phyloP scores from a whole-genome alignment of 2,797 vertebrate species.

The Channa striata region DNA sequence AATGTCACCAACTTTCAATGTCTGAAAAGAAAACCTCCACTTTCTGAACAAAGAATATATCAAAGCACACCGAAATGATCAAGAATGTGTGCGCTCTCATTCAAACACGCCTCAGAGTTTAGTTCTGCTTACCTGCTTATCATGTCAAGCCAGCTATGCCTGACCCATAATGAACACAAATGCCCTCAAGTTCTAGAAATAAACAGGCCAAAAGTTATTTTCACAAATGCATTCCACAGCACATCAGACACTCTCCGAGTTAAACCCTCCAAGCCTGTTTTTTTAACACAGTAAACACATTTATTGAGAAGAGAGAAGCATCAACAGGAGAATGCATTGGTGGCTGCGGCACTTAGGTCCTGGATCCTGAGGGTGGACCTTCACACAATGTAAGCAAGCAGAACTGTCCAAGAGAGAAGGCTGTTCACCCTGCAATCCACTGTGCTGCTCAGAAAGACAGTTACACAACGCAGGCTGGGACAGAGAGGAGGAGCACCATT shows the following conservation, averaged over 20 bases:
- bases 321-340: constrained; percentile 67
- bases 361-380: constrained; percentile 72
- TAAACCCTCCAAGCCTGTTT: constrained; percentile 51
- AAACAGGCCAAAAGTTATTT: constrained; percentile 41
- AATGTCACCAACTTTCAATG: neutral
- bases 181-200: constrained; percentile 21
- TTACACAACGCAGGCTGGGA: constrained; percentile 58
- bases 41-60: neutral
- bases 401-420: constrained; percentile 46
- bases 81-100: neutral
- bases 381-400: constrained; percentile 66
- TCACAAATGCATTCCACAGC: constrained; percentile 32
- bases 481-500: constrained; percentile 73
- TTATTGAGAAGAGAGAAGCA: constrained; percentile 78
- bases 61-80: neutral
- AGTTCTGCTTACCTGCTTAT: constrained; percentile 45
- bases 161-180: constrained; percentile 27
- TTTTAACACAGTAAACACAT: constrained; percentile 77
- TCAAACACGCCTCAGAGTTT: neutral
- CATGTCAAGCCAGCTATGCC: constrained; percentile 32
- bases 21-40: neutral
- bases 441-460: constrained; percentile 43
- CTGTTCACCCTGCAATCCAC: constrained; percentile 33
- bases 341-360: constrained; percentile 75
- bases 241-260: constrained; percentile 23